These are phyloP conservation scores for Sarcoramphus papa DNA, from an alignment of 2,797 vertebrate species.

Conservation along the genomic window DNA sequence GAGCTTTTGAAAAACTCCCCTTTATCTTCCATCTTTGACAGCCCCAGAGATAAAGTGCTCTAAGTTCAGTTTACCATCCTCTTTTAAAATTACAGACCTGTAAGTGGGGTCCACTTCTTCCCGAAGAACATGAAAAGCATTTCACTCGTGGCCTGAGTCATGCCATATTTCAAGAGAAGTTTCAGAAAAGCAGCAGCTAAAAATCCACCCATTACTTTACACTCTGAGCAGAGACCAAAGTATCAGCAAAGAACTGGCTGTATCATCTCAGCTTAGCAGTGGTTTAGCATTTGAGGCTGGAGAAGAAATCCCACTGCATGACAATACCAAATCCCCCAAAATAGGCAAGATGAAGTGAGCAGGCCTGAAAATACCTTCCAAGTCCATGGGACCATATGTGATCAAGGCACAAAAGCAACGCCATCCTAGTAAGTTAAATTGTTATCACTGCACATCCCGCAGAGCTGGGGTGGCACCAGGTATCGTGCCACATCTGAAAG, in stretches of 20 bases:
- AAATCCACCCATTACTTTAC: background rate
- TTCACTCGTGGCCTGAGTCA: background rate
- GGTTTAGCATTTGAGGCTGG: background rate
- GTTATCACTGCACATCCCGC: rapidly evolving
- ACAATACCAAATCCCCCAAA: background rate
- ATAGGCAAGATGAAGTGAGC: background rate
- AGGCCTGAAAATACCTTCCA: background rate
- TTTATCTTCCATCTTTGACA: background rate
- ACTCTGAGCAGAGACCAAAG: background rate
- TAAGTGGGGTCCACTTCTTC: background rate
- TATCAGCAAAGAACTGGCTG: background rate
- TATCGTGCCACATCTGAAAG: background rate
- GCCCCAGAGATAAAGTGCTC: conserved; percentile 3
- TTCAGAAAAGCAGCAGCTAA: background rate
- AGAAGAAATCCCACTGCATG: background rate
- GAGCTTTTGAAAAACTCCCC: conserved; percentile 30
- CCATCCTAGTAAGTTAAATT: background rate
- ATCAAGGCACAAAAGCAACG: background rate
- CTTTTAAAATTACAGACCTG: background rate
- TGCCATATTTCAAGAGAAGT: background rate
- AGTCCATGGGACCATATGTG: background rate
- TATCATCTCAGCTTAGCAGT: background rate
- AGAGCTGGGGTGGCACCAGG: background rate
- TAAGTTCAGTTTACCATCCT: background rate
- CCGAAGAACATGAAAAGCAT: background rate